These are phyloP conservation scores for Pseudochromis fuscus DNA, from an alignment of 2,797 vertebrate genomes.

Conservation along the genomic window DNA sequence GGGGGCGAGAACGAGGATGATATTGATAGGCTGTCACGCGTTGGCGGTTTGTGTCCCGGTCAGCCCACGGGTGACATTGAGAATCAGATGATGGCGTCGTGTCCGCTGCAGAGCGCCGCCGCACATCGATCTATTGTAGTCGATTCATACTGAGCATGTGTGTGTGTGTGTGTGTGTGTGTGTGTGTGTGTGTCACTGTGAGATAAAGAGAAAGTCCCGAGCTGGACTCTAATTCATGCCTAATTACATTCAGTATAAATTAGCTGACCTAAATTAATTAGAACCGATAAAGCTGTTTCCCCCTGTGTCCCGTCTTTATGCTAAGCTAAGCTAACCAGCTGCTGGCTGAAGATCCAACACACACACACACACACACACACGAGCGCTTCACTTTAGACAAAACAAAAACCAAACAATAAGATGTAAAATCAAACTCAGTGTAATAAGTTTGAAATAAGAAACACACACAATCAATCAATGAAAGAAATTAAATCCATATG, in stretches of 20 bases:
- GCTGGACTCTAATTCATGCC: conserved; percentile 2
- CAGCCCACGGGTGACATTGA: conserved; percentile 58
- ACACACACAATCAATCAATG: too few species aligned
- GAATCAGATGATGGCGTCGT: conserved; percentile 34
- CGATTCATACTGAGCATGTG: conserved; percentile 15
- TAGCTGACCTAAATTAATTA: neutral
- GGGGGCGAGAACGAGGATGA: conserved; percentile 7
- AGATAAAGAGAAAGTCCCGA: conserved; percentile 7
- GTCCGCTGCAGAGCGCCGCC: conserved; percentile 42
- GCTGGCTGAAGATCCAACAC: too few species aligned
- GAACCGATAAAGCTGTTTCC: too few species aligned
- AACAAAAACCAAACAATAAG: too few species aligned
- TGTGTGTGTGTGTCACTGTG: conserved; percentile 7
- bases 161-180: neutral
- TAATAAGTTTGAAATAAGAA: too few species aligned
- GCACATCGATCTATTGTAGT: conserved; percentile 55
- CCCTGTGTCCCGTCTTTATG: too few species aligned
- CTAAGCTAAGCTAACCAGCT: too few species aligned
- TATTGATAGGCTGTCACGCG: conserved; percentile 50
- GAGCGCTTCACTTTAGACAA: too few species aligned
- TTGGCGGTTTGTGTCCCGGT: conserved; percentile 26
- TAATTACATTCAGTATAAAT: neutral
- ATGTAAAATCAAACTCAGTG: too few species aligned
- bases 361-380: too few species aligned
- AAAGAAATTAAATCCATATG: too few species aligned